These are phyloP conservation scores for Apamea crenata DNA, from an alignment of 2,888 invertebrate genomes.

Conservation along the genomic window DNA sequence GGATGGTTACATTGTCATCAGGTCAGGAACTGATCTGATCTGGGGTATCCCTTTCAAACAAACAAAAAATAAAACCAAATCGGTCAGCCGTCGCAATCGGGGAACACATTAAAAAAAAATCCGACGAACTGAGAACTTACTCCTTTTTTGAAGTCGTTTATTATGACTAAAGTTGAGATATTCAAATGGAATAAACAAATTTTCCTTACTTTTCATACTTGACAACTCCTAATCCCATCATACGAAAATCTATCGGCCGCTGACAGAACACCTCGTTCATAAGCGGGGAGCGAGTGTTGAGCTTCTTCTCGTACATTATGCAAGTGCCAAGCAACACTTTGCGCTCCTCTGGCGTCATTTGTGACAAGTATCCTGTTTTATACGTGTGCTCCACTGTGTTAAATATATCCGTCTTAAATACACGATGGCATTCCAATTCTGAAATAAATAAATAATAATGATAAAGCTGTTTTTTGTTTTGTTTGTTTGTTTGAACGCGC, in stretches of 20 bases:
- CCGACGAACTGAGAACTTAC: no score
- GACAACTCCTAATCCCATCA: constrained; percentile 89
- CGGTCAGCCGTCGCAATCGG: neutral
- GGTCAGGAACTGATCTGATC: no score
- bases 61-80: neutral
- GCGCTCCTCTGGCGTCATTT: constrained; percentile 81
- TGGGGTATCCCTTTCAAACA: neutral
- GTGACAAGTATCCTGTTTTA: constrained; percentile 77
- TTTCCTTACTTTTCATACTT: constrained; percentile 78
- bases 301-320: constrained; percentile 88
- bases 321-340: constrained; percentile 89
- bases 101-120: neutral
- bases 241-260: constrained; percentile 89
- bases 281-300: constrained; percentile 90
- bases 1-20: no score
- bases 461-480: no score
- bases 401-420: constrained; percentile 91
- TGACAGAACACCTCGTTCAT: constrained; percentile 90
- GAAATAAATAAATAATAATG: constrained; percentile 31
- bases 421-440: constrained; percentile 91
- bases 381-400: constrained; percentile 89
- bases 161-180: neutral
- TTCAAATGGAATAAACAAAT: neutral
- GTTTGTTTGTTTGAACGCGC: no score
- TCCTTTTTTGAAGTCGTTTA: neutral